These are phyloP conservation scores for Drosophila willistoni DNA, from an alignment of 1,140 invertebrate species.

Conservation along the genomic window DNA sequence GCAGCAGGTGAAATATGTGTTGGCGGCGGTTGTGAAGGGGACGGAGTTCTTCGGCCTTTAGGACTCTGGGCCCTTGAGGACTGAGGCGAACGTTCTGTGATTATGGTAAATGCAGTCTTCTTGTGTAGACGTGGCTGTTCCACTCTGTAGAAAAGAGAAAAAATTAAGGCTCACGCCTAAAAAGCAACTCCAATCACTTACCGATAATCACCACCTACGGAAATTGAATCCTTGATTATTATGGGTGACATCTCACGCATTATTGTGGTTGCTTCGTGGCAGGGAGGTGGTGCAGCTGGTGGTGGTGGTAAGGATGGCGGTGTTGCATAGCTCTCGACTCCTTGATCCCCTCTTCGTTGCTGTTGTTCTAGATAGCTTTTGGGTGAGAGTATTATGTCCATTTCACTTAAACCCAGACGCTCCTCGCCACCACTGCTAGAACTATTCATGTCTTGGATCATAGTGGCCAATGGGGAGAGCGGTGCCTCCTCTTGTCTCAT, in stretches of 20 bases:
- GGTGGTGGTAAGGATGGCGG: slow-evolving; percentile 30
- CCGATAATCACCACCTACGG: slow-evolving; percentile 77
- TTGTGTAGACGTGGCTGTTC: slow-evolving; percentile 82
- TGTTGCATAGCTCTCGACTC: slow-evolving; percentile 38
- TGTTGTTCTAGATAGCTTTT: slow-evolving; percentile 67
- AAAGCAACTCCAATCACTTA: slow-evolving; percentile 23
- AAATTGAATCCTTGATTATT: slow-evolving; percentile 71
- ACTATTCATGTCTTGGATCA: slow-evolving; percentile 79
- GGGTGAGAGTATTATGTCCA: slow-evolving; percentile 63
- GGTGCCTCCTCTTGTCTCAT: slow-evolving; percentile 77
- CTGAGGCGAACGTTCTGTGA: slow-evolving; percentile 84
- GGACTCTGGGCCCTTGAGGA: slow-evolving; percentile 80
- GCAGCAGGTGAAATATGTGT: slow-evolving; percentile 52
- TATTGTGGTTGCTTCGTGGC: slow-evolving; percentile 21
- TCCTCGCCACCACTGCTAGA: slow-evolving; percentile 78
- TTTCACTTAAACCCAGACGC: slow-evolving; percentile 39
- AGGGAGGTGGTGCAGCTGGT: slow-evolving; percentile 54
- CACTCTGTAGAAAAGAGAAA: slow-evolving; percentile 61
- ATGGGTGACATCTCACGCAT: slow-evolving; percentile 67
- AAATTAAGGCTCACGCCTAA: background rate
- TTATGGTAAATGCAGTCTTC: slow-evolving; percentile 86
- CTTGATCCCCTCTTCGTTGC: slow-evolving; percentile 40
- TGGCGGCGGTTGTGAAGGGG: background rate
- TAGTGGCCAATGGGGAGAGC: slow-evolving; percentile 71
- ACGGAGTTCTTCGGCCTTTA: slow-evolving; percentile 17